Evolutionary conservation across 2,113 vertebrate species (phyloP), one percentile per base, ranked within the genome.

Genomic region (Aspidoscelis tigris): DNA sequence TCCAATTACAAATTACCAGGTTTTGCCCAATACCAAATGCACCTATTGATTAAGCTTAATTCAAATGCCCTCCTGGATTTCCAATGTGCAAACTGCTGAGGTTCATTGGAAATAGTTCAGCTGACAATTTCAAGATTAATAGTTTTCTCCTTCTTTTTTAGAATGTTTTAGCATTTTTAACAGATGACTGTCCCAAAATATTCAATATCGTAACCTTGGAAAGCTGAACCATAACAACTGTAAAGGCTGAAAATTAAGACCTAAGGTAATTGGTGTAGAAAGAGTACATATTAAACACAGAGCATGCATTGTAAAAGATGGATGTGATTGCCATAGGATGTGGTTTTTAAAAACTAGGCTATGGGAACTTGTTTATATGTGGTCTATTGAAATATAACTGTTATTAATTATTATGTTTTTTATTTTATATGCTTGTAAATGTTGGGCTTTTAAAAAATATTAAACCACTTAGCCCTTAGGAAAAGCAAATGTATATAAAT

Each of bases 61-160:
- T 94, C 89, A 88, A 92, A 90, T 77, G 81, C 84, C 91, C 91
- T 95, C 89, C 74, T 83, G 92, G 88, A 78, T 84, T 95, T 92
- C 88, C 77, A 88, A 88, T 79, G 79, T 47, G 78, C 73, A 80
- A 95, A 86, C 76, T 89, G 94, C 95, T 93, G 92, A 86, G 80
- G 84, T 89, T 95, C 92, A 95, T 93, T 95, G 93, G 91, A 95
- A 95, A 95, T 95, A 96, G 96, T 96, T 96, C 89, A 87, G 86
- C 92, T 96, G 96, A 96, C 95, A 95, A 94, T 94, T 95, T 93
- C 88, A 95, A 96, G 96, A 96, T 96, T 95, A 96, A 96, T 96
- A 93, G 91, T 91, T 92, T 88, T 76, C 82, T 84, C 87, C 81
- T 91, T 92, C 89, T 75, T 79, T 82, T 84, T 90, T 26, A 80